Evolutionary conservation across 2,797 vertebrate species (phyloP).

Genomic region (Champsocephalus esox): DNA sequence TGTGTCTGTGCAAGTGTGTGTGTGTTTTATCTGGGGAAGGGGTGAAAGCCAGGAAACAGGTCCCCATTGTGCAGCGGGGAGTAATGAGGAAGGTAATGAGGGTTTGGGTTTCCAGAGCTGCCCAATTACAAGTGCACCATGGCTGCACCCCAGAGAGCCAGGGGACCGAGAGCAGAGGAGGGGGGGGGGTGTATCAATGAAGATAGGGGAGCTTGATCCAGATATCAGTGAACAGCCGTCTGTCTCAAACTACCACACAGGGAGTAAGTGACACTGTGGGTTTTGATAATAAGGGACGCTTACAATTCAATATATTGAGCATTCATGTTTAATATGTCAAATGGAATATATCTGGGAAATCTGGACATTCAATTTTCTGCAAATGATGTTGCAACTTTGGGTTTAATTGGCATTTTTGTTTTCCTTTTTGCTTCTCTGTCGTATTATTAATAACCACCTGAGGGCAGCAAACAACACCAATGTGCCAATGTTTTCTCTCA

Average conservation of each 20-base stretch:
- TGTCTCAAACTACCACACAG: slow-evolving; percentile 70
- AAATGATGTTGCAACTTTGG: not conserved
- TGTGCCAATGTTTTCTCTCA: not conserved
- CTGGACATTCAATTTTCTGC: not conserved
- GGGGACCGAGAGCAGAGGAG: slow-evolving; percentile 43
- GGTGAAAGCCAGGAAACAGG: slow-evolving; percentile 77
- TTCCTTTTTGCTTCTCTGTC: slow-evolving; percentile 4
- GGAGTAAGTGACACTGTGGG: slow-evolving; percentile 38
- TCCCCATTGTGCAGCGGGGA: slow-evolving; percentile 74
- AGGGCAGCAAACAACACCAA: slow-evolving; percentile 71
- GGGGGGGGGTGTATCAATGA: slow-evolving; percentile 61
- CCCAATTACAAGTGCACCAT: slow-evolving; percentile 67
- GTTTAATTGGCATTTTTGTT: not conserved
- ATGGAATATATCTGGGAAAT: not conserved
- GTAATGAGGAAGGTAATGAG: slow-evolving; percentile 82
- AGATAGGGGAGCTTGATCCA: slow-evolving; percentile 69
- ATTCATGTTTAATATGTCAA: not conserved
- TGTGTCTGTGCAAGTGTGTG: slow-evolving; percentile 52
- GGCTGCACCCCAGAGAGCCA: slow-evolving; percentile 54
- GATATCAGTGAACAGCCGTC: slow-evolving; percentile 61
- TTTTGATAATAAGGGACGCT: slow-evolving; percentile 19
- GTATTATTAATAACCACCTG: slow-evolving; percentile 59
- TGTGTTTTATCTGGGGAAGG: slow-evolving; percentile 53
- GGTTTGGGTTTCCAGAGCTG: slow-evolving; percentile 78
- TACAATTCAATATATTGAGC: not conserved